Percentiles rank a stretch among this genome's conserved stretches.
phyloP scores from a whole-genome alignment of 2,113 vertebrate species.

The Melanerpes aurifrons region DNA sequence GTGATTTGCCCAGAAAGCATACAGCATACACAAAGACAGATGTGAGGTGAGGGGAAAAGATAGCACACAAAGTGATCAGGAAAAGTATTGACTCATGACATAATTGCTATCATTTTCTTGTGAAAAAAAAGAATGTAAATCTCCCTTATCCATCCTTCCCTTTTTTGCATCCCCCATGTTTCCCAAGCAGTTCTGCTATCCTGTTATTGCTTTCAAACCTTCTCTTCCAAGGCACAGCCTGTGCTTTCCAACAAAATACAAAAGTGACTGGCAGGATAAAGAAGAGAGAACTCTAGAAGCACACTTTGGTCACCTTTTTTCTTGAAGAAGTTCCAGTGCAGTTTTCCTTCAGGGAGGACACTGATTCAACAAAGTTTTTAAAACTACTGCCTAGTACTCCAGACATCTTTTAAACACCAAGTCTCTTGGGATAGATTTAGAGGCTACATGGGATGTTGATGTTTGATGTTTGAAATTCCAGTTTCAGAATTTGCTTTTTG shows the following conservation, averaged over 20 bases:
- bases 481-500: not conserved
- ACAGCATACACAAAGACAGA: conserved; percentile 6
- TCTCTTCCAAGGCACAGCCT: not conserved
- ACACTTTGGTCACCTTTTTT: not conserved
- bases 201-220: not conserved
- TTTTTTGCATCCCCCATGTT: not conserved
- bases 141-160: not conserved
- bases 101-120: not conserved
- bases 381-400: not conserved
- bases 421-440: not conserved
- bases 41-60: not conserved
- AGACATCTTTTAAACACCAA: not conserved
- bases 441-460: not conserved
- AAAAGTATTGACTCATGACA: conserved; percentile 38
- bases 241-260: not conserved
- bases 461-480: not conserved
- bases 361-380: not conserved
- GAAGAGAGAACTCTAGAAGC: not conserved
- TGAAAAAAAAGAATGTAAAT: not conserved
- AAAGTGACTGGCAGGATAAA: not conserved
- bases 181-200: not conserved
- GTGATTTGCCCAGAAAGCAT: conserved; percentile 6
- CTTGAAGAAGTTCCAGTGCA: not conserved
- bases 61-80: not conserved
- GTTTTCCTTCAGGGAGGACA: not conserved